These are phyloP conservation scores for Drosophila truncata DNA, from an alignment of 1,140 invertebrate species.

Conservation along the genomic window DNA sequence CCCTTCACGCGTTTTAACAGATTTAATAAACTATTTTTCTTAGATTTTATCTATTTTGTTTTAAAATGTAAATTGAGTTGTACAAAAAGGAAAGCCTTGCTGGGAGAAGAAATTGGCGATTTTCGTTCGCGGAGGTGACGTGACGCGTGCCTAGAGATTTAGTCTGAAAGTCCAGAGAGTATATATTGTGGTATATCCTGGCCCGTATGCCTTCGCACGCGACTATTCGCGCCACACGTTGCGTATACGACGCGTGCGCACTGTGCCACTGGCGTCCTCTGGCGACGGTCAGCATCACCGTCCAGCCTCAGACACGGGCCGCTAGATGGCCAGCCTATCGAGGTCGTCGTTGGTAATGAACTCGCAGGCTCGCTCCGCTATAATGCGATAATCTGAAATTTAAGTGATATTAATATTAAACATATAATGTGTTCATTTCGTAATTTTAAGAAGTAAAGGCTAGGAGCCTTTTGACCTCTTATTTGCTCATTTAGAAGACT, in stretches of 20 bases:
- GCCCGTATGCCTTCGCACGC: slow-evolving; percentile 6
- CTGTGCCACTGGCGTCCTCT: slow-evolving; percentile 12
- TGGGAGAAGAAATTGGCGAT: slow-evolving; percentile 36
- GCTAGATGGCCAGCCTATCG: slow-evolving; percentile 45
- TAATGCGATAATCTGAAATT: slow-evolving; percentile 56
- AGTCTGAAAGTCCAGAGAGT: slow-evolving; percentile 48
- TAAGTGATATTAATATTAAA: neutral
- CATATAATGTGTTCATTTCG: neutral
- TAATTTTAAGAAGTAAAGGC: neutral
- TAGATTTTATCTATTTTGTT: slow-evolving; percentile 4
- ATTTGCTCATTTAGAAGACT: neutral
- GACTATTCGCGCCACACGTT: slow-evolving; percentile 13
- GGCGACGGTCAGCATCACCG: neutral
- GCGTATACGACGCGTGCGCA: slow-evolving; percentile 47
- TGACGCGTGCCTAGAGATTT: slow-evolving; percentile 53
- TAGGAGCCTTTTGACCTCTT: neutral
- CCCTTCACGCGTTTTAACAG: neutral
- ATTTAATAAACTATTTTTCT: neutral
- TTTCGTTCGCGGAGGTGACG: slow-evolving; percentile 54
- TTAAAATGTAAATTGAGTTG: slow-evolving; percentile 23
- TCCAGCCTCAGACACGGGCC: neutral
- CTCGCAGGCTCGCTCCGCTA: slow-evolving; percentile 62
- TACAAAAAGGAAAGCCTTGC: slow-evolving; percentile 31
- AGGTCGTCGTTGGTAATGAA: slow-evolving; percentile 63
- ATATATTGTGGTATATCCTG: slow-evolving; percentile 47